Evolutionary conservation across 2,797 vertebrate genomes (phyloP).

Genomic region (Liasis olivaceus): DNA sequence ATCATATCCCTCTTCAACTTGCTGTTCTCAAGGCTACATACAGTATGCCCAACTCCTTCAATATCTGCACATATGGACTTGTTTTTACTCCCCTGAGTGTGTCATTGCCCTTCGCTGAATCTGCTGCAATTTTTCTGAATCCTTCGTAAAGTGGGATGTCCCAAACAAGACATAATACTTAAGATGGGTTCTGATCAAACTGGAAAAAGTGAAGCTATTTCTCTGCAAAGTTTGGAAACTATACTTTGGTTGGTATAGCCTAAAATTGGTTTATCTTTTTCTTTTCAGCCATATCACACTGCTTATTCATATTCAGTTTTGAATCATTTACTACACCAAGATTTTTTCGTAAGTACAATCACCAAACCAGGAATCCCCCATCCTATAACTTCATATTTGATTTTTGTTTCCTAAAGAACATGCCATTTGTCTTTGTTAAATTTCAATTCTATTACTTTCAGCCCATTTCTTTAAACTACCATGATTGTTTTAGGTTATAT

Average conservation of each 20-base stretch:
- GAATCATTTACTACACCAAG: not conserved
- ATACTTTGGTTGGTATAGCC: not conserved
- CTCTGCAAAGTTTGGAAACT: not conserved
- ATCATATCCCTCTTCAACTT: not conserved
- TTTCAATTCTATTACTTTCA: not conserved
- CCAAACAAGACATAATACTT: not conserved
- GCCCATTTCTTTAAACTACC: not conserved
- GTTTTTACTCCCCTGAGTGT: not conserved
- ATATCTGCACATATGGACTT: not conserved
- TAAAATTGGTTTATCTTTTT: not conserved
- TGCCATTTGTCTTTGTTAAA: not conserved
- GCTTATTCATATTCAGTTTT: not conserved
- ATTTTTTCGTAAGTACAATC: not conserved
- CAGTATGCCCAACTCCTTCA: not conserved
- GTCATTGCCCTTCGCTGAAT: not conserved
- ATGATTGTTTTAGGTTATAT: not conserved
- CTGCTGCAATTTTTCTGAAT: not conserved
- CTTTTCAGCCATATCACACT: not conserved
- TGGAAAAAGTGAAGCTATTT: not conserved
- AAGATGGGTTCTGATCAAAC: not conserved
- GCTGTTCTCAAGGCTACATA: not conserved
- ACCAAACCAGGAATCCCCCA: not conserved
- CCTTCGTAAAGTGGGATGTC: not conserved
- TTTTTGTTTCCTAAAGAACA: not conserved
- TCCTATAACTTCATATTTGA: not conserved